Conservation (phyloP, 1,140 invertebrate species). For the Brachionus plicatilis region DNA sequence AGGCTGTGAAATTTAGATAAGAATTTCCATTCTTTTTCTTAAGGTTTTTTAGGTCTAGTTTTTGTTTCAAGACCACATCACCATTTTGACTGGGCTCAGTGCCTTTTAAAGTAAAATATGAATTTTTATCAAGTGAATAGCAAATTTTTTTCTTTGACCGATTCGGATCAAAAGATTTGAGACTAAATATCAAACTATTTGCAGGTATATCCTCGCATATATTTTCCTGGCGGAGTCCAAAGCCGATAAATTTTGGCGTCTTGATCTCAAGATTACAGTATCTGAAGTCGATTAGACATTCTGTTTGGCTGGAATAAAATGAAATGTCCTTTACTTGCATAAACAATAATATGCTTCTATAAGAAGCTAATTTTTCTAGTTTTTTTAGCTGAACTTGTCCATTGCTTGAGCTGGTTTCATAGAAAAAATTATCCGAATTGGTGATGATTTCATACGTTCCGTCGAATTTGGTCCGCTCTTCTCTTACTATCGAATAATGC, state of each 20-base stretch:
- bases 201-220: constrained; percentile 6
- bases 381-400: neutral
- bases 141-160: neutral
- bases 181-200: neutral
- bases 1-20: neutral
- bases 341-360: neutral
- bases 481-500: neutral
- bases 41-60: neutral
- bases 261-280: neutral
- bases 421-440: neutral
- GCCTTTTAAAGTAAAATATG: neutral
- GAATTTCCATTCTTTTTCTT: neutral
- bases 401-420: neutral
- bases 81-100: neutral
- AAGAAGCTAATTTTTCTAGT: neutral
- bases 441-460: neutral
- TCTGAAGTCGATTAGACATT: constrained; percentile 9
- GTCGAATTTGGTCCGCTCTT: neutral
- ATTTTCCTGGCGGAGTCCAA: neutral
- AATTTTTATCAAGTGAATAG: neutral
- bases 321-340: neutral
- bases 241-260: constrained; percentile 9
- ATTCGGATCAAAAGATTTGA: constrained; percentile 16
- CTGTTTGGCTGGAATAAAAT: neutral
- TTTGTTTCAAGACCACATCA: neutral